Conservation (phyloP, 2,888 invertebrate genomes). For the Drosophila limbata region DNA sequence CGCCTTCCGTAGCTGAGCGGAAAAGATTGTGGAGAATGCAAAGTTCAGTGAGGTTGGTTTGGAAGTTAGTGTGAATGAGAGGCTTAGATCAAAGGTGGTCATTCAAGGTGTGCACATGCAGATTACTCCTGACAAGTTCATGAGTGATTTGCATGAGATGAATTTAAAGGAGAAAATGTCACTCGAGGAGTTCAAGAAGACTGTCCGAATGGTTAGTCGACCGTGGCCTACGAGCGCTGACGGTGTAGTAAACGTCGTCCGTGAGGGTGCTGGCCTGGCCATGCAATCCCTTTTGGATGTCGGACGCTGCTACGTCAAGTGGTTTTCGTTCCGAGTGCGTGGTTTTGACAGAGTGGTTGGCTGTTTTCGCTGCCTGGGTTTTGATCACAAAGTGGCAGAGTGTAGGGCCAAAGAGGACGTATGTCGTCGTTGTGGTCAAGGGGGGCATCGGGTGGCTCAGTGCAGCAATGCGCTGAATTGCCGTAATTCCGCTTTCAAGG, state of each 20-base stretch:
- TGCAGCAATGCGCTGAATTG: slow-evolving; percentile 13
- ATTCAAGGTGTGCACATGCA: background rate
- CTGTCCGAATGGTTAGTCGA: background rate
- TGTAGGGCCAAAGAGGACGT: slow-evolving; percentile 18
- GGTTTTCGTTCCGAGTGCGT: slow-evolving; percentile 18
- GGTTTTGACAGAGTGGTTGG: slow-evolving; percentile 7
- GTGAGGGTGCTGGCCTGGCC: background rate
- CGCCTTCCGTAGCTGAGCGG: slow-evolving; percentile 14
- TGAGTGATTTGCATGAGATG: background rate
- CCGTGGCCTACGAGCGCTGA: background rate
- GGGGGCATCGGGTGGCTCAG: slow-evolving; percentile 10
- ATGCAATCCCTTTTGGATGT: background rate
- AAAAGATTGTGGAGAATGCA: slow-evolving; percentile 7
- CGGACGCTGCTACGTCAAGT: slow-evolving; percentile 21
- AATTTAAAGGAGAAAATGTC: slow-evolving; percentile 28
- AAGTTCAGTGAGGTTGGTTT: slow-evolving; percentile 5
- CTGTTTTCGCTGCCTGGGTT: slow-evolving; percentile 15
- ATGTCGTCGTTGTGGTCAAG: slow-evolving; percentile 19
- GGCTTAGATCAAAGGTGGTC: slow-evolving; percentile 1
- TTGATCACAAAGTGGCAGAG: slow-evolving; percentile 15
- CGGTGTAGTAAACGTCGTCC: background rate
- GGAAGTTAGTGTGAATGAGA: slow-evolving; percentile 10
- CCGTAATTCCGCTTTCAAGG: slow-evolving; percentile 21
- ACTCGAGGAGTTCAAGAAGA: background rate
- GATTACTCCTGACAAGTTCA: slow-evolving; percentile 19